Percentiles rank a stretch among this genome's conserved stretches.
Evolutionary conservation across 1,140 invertebrate genomes (phyloP).

Genomic region (Conus betulinus): DNA sequence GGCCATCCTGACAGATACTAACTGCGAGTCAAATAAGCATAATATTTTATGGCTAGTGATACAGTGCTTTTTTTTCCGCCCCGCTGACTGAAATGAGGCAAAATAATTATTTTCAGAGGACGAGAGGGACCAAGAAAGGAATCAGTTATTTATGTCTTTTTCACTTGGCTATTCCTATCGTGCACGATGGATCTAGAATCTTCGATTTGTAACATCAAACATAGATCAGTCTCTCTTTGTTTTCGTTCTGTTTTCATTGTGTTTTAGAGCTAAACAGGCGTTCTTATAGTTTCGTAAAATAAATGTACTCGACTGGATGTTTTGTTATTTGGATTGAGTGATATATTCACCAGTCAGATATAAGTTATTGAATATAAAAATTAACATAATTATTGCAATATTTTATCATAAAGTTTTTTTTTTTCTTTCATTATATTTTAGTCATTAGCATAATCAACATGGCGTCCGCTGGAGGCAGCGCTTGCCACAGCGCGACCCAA

Average conservation of each 20-base stretch:
- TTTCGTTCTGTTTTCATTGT: too few species aligned
- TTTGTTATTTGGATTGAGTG: background rate
- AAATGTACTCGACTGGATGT: background rate
- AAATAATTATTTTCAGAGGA: too few species aligned
- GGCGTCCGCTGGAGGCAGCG: constrained; percentile 87
- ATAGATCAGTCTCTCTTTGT: too few species aligned
- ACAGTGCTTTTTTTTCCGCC: too few species aligned
- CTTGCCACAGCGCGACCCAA: constrained; percentile 93
- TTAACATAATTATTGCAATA: constrained; percentile 22
- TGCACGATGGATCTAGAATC: too few species aligned
- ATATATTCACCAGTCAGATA: background rate
- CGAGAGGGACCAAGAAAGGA: too few species aligned
- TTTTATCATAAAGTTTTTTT: constrained; percentile 14
- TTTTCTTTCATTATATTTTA: background rate
- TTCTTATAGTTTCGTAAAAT: background rate
- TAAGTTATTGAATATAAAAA: background rate
- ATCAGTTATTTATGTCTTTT: too few species aligned
- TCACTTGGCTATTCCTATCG: too few species aligned
- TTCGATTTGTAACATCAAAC: too few species aligned
- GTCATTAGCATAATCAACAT: constrained; percentile 79
- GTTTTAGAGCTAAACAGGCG: background rate
- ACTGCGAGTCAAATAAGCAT: too few species aligned
- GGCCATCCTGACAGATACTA: constrained; percentile 64
- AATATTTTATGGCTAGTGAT: too few species aligned
- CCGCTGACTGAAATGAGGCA: too few species aligned